Evolutionary conservation across 64 coral and sea anemone genomes (phyloP), one percentile per base, ranked within the genome.

Genomic region (Montipora efflorescens): DNA sequence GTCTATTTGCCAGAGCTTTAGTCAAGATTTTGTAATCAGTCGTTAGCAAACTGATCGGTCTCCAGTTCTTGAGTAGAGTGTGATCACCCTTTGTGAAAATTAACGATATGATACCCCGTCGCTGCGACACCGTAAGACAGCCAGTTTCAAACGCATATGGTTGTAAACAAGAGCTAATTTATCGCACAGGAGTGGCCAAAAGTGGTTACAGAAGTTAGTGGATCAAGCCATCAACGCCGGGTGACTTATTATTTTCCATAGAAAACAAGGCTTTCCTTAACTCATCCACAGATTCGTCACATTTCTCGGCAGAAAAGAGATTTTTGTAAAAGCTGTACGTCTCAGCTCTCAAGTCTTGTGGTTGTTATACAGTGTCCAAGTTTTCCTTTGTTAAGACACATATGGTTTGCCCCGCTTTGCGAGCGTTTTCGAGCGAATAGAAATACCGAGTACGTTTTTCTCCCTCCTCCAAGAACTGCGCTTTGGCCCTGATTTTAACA

Each of bases 381-480:
- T 75, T 75, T 3, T 75, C 72, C 11, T 75, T 75, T 36, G 2
- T 69, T n/a, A n/a, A n/a, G n/a, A n/a, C n/a, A n/a, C n/a, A n/a
- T n/a, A n/a, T n/a, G n/a, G n/a, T n/a, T 69, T 75, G 84, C 19
- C 48, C 23, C 4, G 84, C 84, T 87, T 59, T 20, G n/a, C 23
- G 43, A 21, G 12, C 47, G 19, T 87, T 72, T 48, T 71, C 59
- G 16, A 87, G 67, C 28, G 8, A 28, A 44, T 87, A 87, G 49
- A 87, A 87, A 51, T 87, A 67, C 8, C 48, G 1, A 22, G 48
- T 47, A 81, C 18, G n/a, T n/a, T n/a, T n/a, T n/a, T n/a, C n/a
- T n/a, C n/a, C n/a, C n/a, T n/a, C n/a, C n/a, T n/a, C n/a, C n/a
- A n/a, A n/a, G n/a, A n/a, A n/a, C n/a, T n/a, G n/a, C n/a, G n/a